Evolutionary conservation across 2,888 invertebrate species (phyloP), one percentile per base, ranked within the genome.

Genomic region (Calameuta idolon): DNA sequence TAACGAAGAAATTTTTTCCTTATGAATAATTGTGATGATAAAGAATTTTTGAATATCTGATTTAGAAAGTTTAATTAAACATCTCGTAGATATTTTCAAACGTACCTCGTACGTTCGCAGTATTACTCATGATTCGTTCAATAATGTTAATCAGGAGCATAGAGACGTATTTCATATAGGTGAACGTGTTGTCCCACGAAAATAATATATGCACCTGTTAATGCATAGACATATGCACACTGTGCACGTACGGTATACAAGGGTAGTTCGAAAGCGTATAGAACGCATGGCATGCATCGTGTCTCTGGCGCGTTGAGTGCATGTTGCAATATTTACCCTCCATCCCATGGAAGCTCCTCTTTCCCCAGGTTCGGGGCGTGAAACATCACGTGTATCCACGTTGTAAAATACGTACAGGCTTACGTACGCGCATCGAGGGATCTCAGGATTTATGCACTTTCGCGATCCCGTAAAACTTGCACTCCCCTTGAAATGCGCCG

Each of bases 141-240:
- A 55, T 55, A 55, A 55, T 23, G 23, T 55, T 55, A 55, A 5
- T 55, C 55, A 9, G 55, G 9, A 55, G 23, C 23, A 55, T 23
- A 23, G 55, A 55, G 55, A 55, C 1, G 23, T 55, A 55, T 55
- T 55, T 5, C 55, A 55, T 9, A 9, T 2, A 55, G 55, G 74
- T 78, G 78, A 79, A 78, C 77, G 82, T 82, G 79, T 85, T 83
- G 79, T 80, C 82, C 87, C 82, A 79, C 81, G 87, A 89, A 55
- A 89, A 90, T 90, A 89, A 90, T 89, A 86, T 87, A 90, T 90
- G 87, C 86, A 85, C 84, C 83, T 83, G 87, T 87, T 89, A 90
- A 90, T 90, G 89, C 87, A 88, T 86, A 87, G 87, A 88, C 88
- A 86, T 83, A 83, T 75, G 73, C n/a, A 75, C 55, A 76, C 79